phyloP scores from a whole-genome alignment of 1,140 invertebrate genomes.

The Drosophila bipectinata region DNA sequence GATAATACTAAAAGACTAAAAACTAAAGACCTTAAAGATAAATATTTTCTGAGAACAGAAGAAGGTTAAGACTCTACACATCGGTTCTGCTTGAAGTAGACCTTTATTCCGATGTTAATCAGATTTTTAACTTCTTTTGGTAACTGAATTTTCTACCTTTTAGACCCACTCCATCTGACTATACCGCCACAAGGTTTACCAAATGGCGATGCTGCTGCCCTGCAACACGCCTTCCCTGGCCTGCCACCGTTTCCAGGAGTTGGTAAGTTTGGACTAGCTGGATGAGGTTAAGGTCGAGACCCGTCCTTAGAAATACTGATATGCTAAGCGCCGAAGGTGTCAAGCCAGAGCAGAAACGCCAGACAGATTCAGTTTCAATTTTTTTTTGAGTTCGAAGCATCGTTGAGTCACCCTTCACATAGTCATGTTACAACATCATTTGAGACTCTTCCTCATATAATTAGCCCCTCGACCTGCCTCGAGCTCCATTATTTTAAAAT shows the following conservation, averaged over 20 bases:
- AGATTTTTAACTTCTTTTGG: constrained; percentile 1
- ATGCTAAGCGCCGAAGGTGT: neutral
- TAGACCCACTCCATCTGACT: constrained; percentile 86
- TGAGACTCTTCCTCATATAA: constrained; percentile 24
- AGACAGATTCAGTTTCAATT: constrained; percentile 9
- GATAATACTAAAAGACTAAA: too few relatives aligned
- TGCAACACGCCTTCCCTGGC: constrained; percentile 93
- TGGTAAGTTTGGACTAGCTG: constrained; percentile 88
- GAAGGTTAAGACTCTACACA: too few relatives aligned
- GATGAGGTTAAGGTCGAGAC: neutral
- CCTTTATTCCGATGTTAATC: too few relatives aligned
- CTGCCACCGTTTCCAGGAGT: constrained; percentile 96
- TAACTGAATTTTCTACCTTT: neutral
- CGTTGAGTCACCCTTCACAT: constrained; percentile 2
- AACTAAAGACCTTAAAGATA: too few relatives aligned
- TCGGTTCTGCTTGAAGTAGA: too few relatives aligned
- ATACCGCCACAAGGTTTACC: constrained; percentile 94
- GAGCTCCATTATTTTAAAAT: constrained; percentile 19
- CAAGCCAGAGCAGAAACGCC: neutral
- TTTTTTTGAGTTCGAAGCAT: constrained; percentile 1
- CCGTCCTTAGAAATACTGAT: constrained; percentile 7
- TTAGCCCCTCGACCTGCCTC: constrained; percentile 26
- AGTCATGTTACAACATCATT: constrained; percentile 2
- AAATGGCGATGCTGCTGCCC: constrained; percentile 94
- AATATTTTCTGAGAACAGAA: too few relatives aligned